Percentiles rank a stretch among this genome's conserved stretches.
Conservation (phyloP, 2,888 invertebrate species). For the Ceriagrion tenellum region DNA sequence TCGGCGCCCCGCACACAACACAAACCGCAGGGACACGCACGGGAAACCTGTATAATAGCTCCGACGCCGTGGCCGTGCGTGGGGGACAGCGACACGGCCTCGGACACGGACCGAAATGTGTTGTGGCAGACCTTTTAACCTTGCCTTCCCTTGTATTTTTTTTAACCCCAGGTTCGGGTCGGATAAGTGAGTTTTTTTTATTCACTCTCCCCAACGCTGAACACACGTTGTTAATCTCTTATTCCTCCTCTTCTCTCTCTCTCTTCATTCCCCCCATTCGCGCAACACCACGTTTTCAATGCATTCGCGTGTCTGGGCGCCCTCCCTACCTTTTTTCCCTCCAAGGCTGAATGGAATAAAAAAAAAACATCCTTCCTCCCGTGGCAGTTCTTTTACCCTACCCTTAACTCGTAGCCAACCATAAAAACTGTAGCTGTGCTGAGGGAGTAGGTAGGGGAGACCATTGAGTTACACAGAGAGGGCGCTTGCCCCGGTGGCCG, state of each 20-base stretch:
- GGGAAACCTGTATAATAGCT: conserved; percentile 14
- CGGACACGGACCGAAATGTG: not conserved
- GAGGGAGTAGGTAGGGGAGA: not conserved
- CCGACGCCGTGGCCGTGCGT: not conserved
- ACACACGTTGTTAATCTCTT: not conserved
- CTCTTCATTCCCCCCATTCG: not conserved
- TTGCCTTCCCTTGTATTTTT: not conserved
- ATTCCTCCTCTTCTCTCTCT: not conserved
- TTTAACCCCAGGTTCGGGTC: not conserved
- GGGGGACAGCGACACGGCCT: not conserved
- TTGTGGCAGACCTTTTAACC: not conserved
- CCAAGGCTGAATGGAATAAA: not conserved
- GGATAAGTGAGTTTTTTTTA: not conserved
- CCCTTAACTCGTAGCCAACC: not conserved
- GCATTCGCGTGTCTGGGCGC: not conserved
- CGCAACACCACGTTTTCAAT: not conserved
- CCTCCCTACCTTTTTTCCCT: not conserved
- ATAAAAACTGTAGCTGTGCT: not conserved
- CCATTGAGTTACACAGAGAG: not conserved
- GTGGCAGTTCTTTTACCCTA: not conserved
- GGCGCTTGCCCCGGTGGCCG: too few relatives aligned
- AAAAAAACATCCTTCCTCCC: not conserved
- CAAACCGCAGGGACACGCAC: not conserved
- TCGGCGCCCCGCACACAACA: not conserved
- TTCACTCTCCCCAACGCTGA: not conserved